Evolutionary conservation across 2,888 invertebrate genomes (phyloP), one percentile per base, ranked within the genome.

Genomic region (Apodemia mormo): DNA sequence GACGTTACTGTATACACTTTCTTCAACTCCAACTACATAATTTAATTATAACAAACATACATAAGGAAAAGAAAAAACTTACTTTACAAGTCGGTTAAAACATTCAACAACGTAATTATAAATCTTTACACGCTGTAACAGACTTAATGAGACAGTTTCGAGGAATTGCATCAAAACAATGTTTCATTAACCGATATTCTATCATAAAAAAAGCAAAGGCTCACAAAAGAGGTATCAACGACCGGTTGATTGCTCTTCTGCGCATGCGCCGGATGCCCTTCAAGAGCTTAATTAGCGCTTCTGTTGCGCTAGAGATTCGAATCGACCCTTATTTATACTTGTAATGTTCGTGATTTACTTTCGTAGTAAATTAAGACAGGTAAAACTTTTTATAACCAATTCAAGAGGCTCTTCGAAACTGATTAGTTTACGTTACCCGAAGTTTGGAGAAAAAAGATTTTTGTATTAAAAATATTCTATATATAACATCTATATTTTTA

Each of bases 191-290:
- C 77, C 74, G 76, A 77, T 78, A 79, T 78, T 74, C 76, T 77
- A 77, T 68, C 71, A 65, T 67, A 71, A 73, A 75, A 76, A 75
- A 75, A 74, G 74, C 72, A 72, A 74, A 74, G 73, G 73, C 76
- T 75, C 74, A 76, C 77, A 75, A 78, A 74, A 77, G 77, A 76
- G 83, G 87, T 86, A 83, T 82, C 89, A 90, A 90, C 85, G 90
- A 88, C 90, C 90, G 84, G 82, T 84, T 90, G 87, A 90, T 90
- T 87, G 84, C 84, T 78, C 37, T 37, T 33, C 77, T 66, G 80
- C 78, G 79, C 78, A 76, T 75, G 75, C 79, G 79, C 81, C 86
- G 85, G 85, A 85, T 85, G 88, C 88, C 87, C 87, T 88, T 86
- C 85, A 77, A 83, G 82, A 81, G 82, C 80, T 79, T 80, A 79